phyloP scores from a whole-genome alignment of 2,797 vertebrate species.

The Valencia hispanica region DNA sequence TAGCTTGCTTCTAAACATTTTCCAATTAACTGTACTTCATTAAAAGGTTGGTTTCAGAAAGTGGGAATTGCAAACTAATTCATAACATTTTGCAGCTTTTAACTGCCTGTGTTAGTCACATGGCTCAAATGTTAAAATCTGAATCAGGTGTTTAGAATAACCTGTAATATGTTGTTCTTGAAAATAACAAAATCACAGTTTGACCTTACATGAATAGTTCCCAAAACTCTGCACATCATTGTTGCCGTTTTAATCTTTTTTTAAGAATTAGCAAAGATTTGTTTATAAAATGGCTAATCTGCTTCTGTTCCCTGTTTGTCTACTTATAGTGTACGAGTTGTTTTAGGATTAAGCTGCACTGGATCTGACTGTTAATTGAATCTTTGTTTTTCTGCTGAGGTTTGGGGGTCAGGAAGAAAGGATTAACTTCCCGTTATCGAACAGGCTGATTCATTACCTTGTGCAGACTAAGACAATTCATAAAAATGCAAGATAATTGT shows the following conservation, averaged over 20 bases:
- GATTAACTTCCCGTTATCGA: conserved; percentile 64
- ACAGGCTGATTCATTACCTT: conserved; percentile 43
- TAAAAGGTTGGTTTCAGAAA: not conserved
- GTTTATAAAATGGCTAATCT: conserved; percentile 45
- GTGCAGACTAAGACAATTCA: conserved; percentile 28
- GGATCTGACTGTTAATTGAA: conserved; percentile 44
- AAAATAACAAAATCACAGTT: not conserved
- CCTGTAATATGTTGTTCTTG: not conserved
- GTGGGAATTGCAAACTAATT: not conserved
- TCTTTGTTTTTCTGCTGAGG: conserved; percentile 52
- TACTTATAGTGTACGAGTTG: conserved; percentile 37
- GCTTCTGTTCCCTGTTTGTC: conserved; percentile 52
- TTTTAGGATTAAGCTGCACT: conserved; percentile 52
- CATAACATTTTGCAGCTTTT: not conserved
- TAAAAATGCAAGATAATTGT: conserved; percentile 17
- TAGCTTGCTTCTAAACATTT: not conserved
- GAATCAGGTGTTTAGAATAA: not conserved
- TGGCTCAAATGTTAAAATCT: not conserved
- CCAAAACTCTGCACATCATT: not conserved
- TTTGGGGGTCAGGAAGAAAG: conserved; percentile 59
- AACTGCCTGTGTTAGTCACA: not conserved
- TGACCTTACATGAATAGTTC: not conserved
- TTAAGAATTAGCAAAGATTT: not conserved
- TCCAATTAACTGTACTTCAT: not conserved
- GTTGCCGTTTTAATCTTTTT: not conserved